A percentile compares a stretch with the other conserved stretches of the same genome.
These are phyloP conservation scores for Spialia ferax DNA, from an alignment of 2,888 invertebrate genomes.

Conservation along the genomic window DNA sequence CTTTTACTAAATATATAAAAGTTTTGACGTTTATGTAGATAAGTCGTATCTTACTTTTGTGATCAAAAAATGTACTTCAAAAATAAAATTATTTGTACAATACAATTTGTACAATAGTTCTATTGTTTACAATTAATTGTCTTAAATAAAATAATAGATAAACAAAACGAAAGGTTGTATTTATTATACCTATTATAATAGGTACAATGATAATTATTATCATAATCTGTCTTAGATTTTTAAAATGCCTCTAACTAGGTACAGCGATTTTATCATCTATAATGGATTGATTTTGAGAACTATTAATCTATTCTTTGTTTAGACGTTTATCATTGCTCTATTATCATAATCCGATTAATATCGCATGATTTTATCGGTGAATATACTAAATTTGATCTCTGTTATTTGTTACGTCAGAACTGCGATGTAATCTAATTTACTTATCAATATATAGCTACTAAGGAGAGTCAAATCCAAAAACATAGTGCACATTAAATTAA, in stretches of 20 bases:
- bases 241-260: neutral
- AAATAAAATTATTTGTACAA: no score
- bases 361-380: neutral
- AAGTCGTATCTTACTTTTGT: no score
- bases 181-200: no score
- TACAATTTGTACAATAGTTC: no score
- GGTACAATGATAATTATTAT: neutral
- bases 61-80: no score
- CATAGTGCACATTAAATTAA: no score
- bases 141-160: neutral
- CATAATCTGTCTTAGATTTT: neutral
- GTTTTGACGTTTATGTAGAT: no score
- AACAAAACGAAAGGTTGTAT: neutral
- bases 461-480: no score
- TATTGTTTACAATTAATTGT: no score
- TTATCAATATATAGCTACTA: neutral
- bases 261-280: neutral
- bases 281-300: neutral
- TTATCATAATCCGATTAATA: neutral
- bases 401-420: constrained; percentile 1
- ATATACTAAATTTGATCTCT: neutral
- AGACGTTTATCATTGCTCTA: neutral
- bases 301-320: neutral
- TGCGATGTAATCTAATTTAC: neutral
- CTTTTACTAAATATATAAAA: no score